These are phyloP conservation scores for Vidua macroura DNA, from an alignment of 2,113 vertebrate genomes.

Conservation along the genomic window DNA sequence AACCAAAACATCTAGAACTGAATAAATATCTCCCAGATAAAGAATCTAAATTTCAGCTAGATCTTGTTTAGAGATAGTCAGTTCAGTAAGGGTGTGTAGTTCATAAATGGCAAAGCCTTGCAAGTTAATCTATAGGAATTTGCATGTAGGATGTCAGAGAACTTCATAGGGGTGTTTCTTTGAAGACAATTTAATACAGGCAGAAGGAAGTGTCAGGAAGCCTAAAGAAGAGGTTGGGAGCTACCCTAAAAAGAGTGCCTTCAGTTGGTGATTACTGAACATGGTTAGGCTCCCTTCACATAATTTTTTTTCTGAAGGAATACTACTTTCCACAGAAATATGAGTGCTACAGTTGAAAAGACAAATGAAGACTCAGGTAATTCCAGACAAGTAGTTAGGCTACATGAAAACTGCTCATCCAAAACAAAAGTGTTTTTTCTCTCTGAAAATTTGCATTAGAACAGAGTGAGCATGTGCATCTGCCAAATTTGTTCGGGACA, in stretches of 20 bases:
- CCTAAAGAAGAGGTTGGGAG: not conserved
- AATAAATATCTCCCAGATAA: not conserved
- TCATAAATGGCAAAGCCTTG: not conserved
- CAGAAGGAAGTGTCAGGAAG: not conserved
- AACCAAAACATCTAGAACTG: not conserved
- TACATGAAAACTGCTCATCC: not conserved
- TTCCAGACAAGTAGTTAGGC: not conserved
- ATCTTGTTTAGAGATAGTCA: not conserved
- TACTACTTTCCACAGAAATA: not conserved
- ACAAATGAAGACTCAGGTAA: not conserved
- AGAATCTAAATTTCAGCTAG: not conserved
- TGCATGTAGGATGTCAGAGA: not conserved
- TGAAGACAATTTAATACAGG: not conserved
- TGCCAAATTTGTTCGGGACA: not conserved
- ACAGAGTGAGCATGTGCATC: not conserved
- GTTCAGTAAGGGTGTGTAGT: not conserved
- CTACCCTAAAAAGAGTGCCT: not conserved
- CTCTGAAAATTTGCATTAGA: not conserved
- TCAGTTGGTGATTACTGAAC: not conserved
- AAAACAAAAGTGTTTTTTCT: not conserved
- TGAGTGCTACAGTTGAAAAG: not conserved
- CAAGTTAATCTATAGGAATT: not conserved
- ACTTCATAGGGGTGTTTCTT: not conserved
- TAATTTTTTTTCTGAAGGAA: not conserved
- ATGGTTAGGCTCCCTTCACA: not conserved